Evolutionary conservation across 2,888 invertebrate genomes (phyloP), one percentile per base, ranked within the genome.

Genomic region (Halictus quadricinctus): DNA sequence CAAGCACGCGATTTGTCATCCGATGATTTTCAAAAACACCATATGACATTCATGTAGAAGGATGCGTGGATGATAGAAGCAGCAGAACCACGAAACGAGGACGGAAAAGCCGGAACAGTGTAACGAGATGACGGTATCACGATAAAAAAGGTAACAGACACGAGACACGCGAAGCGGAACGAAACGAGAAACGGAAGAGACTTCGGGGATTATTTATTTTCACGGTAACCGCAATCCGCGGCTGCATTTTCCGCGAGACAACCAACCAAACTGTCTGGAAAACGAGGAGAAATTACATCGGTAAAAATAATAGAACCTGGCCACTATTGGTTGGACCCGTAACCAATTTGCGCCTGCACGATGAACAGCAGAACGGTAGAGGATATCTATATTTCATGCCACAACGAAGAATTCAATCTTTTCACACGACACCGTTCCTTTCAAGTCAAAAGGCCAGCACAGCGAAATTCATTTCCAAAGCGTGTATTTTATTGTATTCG

Each of bases 201-300:
- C 88, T 80, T 87, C 75, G 83, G 86, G 90, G 89, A 93, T 91
- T 93, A 93, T 93, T 93, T 93, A 93, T 92, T 91, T 93, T 90
- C 88, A 82, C 89, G 89, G 87, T 86, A 90, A 91, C 91, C 91
- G 54, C 92, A 91, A 92, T 93, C 91, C 91, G 88, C 83, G 89
- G 83, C 87, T 89, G 91, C 90, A 91, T 90, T 89, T 89, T 93
- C 91, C 91, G 89, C 89, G 88, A 87, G 88, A 88, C 83, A 77
- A 72, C 74, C 80, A 89, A 87, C 81, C 90, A 92, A 94, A 94
- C 93, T 92, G 93, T 91, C 92, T 91, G 92, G 93, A 93, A 93
- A 93, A 93, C 92, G 92, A 93, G 93, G 91, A 93, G 92, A 93
- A 93, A 94, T 94, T 91, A 92, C 91, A 90, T 87, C 76, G 87